These are phyloP conservation scores for Phenganax marumi DNA, from an alignment of 92 coral and sea anemone genomes.

Conservation along the genomic window DNA sequence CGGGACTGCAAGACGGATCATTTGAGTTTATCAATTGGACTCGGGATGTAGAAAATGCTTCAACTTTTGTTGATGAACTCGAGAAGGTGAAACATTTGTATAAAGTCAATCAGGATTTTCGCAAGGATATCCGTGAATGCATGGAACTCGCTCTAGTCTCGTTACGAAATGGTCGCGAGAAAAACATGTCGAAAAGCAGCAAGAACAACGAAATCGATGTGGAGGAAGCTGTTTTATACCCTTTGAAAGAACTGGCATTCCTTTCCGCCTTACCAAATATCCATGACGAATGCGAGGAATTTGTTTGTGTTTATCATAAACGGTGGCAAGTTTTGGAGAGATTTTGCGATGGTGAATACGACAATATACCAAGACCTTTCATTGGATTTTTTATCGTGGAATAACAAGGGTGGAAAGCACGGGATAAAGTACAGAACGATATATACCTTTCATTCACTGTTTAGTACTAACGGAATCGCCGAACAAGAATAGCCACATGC, in stretches of 20 bases:
- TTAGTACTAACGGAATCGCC: too few species aligned
- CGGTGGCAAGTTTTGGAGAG: slow-evolving; percentile 73
- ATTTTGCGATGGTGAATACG: too few species aligned
- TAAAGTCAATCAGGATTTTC: slow-evolving; percentile 63
- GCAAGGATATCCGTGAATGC: slow-evolving; percentile 59
- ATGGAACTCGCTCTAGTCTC: slow-evolving; percentile 1
- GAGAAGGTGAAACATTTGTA: slow-evolving; percentile 58
- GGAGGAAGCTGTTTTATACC: slow-evolving; percentile 73
- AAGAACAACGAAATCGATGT: slow-evolving; percentile 41
- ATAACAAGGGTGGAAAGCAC: not conserved
- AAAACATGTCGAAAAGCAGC: slow-evolving; percentile 18
- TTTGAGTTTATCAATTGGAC: slow-evolving; percentile 61
- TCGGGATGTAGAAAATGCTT: slow-evolving; percentile 68
- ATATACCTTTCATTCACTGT: too few species aligned
- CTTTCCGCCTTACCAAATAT: slow-evolving; percentile 55
- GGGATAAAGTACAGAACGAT: too few species aligned
- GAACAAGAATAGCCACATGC: too few species aligned
- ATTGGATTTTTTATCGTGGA: slow-evolving; percentile 61
- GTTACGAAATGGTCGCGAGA: slow-evolving; percentile 64
- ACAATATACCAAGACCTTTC: slow-evolving; percentile 55
- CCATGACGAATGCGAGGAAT: slow-evolving; percentile 61
- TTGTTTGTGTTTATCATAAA: slow-evolving; percentile 76
- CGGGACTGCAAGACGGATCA: slow-evolving; percentile 37
- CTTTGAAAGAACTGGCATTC: slow-evolving; percentile 72
- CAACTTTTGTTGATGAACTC: slow-evolving; percentile 56